These are phyloP conservation scores for Steatocranus sp. DNA, from an alignment of 2,797 vertebrate genomes.

Conservation along the genomic window DNA sequence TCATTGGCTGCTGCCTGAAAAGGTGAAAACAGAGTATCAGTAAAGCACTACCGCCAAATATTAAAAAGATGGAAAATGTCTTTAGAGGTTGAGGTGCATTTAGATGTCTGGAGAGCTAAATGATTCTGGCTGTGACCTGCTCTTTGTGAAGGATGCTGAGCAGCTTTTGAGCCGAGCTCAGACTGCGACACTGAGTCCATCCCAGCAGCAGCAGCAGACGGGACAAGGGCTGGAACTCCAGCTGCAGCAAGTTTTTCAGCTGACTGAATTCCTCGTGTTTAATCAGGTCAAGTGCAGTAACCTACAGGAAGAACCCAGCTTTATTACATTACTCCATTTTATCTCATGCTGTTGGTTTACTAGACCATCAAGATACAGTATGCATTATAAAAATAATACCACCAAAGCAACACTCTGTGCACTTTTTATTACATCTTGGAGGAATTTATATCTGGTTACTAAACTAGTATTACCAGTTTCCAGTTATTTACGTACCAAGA, in stretches of 20 bases:
- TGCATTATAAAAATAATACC: not conserved
- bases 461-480: not conserved
- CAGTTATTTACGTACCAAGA: constrained; percentile 78
- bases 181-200: constrained; percentile 90
- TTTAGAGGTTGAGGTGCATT: not conserved
- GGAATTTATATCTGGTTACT: not conserved
- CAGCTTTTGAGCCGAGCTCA: constrained; percentile 82
- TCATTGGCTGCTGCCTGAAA: constrained; percentile 79
- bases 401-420: not conserved
- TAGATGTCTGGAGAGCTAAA: not conserved
- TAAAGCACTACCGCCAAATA: not conserved
- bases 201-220: constrained; percentile 90
- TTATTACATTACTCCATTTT: not conserved
- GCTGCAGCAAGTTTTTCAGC: constrained; percentile 77
- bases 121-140: constrained; percentile 68
- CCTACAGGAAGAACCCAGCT: constrained; percentile 58
- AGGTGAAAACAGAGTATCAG: not conserved
- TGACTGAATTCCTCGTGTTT: constrained; percentile 86
- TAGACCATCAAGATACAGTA: not conserved
- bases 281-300: constrained; percentile 85
- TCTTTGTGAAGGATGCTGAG: constrained; percentile 81
- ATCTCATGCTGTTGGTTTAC: not conserved
- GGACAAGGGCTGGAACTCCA: constrained; percentile 88
- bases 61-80: not conserved
- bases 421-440: not conserved